Conservation (phyloP, 2,888 invertebrate genomes). For the Sminthurinus aureus region DNA sequence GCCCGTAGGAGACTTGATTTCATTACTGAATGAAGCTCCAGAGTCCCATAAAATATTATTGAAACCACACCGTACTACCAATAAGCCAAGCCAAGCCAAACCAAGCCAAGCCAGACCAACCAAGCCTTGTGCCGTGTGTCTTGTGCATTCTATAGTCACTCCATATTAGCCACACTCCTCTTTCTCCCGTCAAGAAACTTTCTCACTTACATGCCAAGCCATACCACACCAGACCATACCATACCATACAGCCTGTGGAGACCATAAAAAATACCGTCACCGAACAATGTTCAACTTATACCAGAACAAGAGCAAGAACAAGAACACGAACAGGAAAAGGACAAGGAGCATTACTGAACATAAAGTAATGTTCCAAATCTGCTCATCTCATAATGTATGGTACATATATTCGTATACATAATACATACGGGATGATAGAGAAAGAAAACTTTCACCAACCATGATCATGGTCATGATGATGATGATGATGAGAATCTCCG, state of each 20-base stretch:
- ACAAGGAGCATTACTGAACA: not conserved
- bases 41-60: constrained; percentile 51
- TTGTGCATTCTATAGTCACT: not conserved
- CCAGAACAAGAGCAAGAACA: not conserved
- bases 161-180: not conserved
- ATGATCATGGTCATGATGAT: too few species aligned
- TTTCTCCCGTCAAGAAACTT: not conserved
- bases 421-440: too few species aligned
- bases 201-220: not conserved
- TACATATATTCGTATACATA: not conserved
- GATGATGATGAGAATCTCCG: too few species aligned
- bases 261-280: not conserved
- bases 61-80: constrained; percentile 41
- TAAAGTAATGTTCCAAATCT: too few species aligned
- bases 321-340: not conserved
- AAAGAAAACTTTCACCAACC: too few species aligned
- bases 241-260: not conserved
- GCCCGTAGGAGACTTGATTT: constrained; percentile 45
- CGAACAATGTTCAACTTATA: not conserved
- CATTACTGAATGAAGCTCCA: constrained; percentile 45
- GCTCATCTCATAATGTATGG: not conserved
- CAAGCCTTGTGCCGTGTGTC: not conserved
- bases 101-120: not conserved
- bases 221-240: not conserved
- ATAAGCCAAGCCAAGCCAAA: not conserved